phyloP scores from a whole-genome alignment of 1,140 invertebrate genomes.

The Delia radicum region DNA sequence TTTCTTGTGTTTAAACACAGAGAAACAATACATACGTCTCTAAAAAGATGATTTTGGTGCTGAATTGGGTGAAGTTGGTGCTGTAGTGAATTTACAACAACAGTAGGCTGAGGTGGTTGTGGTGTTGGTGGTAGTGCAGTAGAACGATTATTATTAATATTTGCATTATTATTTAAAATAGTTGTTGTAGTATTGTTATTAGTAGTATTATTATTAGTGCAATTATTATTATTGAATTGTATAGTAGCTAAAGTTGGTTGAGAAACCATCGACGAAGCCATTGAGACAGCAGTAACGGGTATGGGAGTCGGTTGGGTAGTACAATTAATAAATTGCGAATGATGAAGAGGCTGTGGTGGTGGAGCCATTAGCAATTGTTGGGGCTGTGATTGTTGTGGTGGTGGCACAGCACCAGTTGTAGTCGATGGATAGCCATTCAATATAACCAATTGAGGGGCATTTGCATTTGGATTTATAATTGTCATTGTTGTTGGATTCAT shows the following conservation, averaged over 20 bases:
- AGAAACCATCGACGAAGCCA: neutral
- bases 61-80: conserved; percentile 56
- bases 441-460: conserved; percentile 35
- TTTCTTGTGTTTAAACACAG: neutral
- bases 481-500: conserved; percentile 15
- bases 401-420: neutral
- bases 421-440: conserved; percentile 38
- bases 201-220: conserved; percentile 21
- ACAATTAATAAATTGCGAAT: conserved; percentile 7
- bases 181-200: conserved; percentile 24
- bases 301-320: conserved; percentile 39
- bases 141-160: conserved; percentile 28
- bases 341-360: conserved; percentile 33
- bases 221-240: conserved; percentile 2
- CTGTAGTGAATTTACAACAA: conserved; percentile 51
- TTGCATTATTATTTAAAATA: conserved; percentile 27
- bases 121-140: conserved; percentile 30
- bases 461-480: conserved; percentile 9
- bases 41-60: conserved; percentile 57
- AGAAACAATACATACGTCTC: conserved; percentile 53
- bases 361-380: conserved; percentile 16
- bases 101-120: conserved; percentile 26
- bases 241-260: neutral
- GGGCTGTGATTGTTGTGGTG: neutral
- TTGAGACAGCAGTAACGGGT: neutral